Evolutionary conservation across 2,888 invertebrate genomes (phyloP), one percentile per base, ranked within the genome.

Genomic region (Plebejus argus): DNA sequence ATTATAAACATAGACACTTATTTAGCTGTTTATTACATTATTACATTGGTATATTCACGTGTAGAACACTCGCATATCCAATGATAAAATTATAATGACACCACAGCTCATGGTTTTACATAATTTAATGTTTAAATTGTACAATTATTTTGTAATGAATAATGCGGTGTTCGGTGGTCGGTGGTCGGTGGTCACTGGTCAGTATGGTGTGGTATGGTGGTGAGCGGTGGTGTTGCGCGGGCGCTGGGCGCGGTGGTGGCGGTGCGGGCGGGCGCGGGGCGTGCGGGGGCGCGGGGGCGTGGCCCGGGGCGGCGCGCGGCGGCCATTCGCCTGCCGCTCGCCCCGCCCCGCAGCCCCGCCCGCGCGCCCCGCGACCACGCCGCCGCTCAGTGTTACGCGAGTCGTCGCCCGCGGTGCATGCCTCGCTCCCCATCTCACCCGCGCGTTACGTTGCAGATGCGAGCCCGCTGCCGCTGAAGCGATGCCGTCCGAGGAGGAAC

Each of bases 401-500:
- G 87, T 85, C 88, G 86, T 87, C 89, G 88, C 85, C 86, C 84
- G 85, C 82, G 83, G 84, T 84, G 86, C 86, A 87, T 87, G 91
- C 86, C 86, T 85, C 82, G 86, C 85, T 87, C 83, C 85, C 82
- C 83, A 83, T 82, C 82, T 81, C 75, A 82, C 82, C 82, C 83
- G 80, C 85, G 85, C 86, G 86, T 89, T 88, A 86, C 89, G 88
- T 91, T 90, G 89, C 91, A 92, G 91, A 92, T 91, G 92, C 90
- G 88, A 88, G 88, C 85, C 85, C 87, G 88, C 83, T 79, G 86
- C 84, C 85, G 86, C 84, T 87, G 82, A 86, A 88, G 84, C 83
- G 84, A 93, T 94, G 92, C 93, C 93, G 88, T 92, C 93, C 87
- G 93, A 93, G 90, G 93, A 92, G 86, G 93, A 93, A 84, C 88